These are phyloP conservation scores for Episyrphus balteatus DNA, from an alignment of 1,140 invertebrate genomes.

Conservation along the genomic window DNA sequence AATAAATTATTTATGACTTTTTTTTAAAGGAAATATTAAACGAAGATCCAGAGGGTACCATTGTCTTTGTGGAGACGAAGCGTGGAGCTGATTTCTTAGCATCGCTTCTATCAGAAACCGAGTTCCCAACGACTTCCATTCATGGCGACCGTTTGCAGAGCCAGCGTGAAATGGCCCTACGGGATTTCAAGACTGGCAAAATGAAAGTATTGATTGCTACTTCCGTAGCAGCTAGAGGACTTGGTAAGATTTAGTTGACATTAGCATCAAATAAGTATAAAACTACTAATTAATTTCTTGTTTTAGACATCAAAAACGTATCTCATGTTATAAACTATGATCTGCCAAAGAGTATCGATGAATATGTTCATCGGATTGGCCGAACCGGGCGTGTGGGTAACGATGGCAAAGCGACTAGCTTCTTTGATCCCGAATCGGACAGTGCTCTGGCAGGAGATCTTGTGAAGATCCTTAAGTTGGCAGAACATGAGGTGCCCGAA, in stretches of 20 bases:
- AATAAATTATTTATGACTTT: too few relatives aligned
- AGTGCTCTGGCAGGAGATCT: constrained; percentile 48
- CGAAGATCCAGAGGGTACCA: constrained; percentile 43
- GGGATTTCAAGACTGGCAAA: constrained; percentile 65
- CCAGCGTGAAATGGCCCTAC: constrained; percentile 78
- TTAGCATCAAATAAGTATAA: too few relatives aligned
- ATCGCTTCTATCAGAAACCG: constrained; percentile 53
- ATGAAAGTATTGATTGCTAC: constrained; percentile 80
- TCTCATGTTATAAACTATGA: constrained; percentile 89
- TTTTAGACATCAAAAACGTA: constrained; percentile 45
- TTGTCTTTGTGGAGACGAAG: constrained; percentile 88
- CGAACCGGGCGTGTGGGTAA: constrained; percentile 90
- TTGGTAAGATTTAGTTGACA: too few relatives aligned
- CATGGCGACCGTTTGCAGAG: constrained; percentile 85
- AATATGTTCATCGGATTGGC: constrained; percentile 93
- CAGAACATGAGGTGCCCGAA: constrained; percentile 50
- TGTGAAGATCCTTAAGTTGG: constrained; percentile 57
- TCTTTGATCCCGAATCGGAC: constrained; percentile 62
- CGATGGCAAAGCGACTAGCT: constrained; percentile 76
- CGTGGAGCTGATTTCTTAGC: constrained; percentile 82
- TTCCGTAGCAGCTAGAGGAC: constrained; percentile 81
- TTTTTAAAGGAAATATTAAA: constrained; percentile 26
- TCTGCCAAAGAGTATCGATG: constrained; percentile 70
- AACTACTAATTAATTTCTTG: too few relatives aligned
- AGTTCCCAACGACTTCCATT: constrained; percentile 71